Evolutionary conservation across 1,140 invertebrate species (phyloP), one percentile per base, ranked within the genome.

Genomic region (Rhopalosiphum padi): DNA sequence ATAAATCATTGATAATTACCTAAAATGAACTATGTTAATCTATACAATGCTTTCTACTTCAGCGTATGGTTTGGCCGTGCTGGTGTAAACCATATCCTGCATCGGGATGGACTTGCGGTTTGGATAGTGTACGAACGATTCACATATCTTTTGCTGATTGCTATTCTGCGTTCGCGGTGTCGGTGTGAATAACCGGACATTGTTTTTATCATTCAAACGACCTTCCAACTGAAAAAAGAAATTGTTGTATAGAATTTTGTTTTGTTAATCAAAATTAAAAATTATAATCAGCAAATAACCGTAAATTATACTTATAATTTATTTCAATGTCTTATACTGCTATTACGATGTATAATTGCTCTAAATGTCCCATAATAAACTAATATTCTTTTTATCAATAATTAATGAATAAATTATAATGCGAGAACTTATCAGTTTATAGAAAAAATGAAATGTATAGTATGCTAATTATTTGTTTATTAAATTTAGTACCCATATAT

Each of bases 41-140:
- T 85, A 93, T 21, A 93, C 91, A 30, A 93, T 85, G 91, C 91
- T 93, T 93, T 93, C 91, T 30, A 93, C 30, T 86, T 93, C 91
- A 8, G 91, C 48, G 35, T 41, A 55, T 15, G 48, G 91, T 53
- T 85, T 85, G 43, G 48, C 48, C 35, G 6, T 41, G n/a, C 82
- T 48, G 41, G 91, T 93, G 48, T 85, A 93, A 41, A 85, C 48
- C 91, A 83, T 83, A 91, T 91, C 90, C 68, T 91, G 90, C 35
- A 51, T 77, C 22, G 90, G 68, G 2, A 51, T 30, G n/a, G 91
- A 55, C 22, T 53, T 93, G 91, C 53, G 91, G 91, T 93, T 85
- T 53, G 91, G 48, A 37, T 85, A 93, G 11, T 55, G 48, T 60
- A 93, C 91, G 35, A 43, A 85, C 23, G 82, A 93, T 48, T 85